phyloP scores from a whole-genome alignment of 2,113 vertebrate genomes.

The Eulemur rufifrons region DNA sequence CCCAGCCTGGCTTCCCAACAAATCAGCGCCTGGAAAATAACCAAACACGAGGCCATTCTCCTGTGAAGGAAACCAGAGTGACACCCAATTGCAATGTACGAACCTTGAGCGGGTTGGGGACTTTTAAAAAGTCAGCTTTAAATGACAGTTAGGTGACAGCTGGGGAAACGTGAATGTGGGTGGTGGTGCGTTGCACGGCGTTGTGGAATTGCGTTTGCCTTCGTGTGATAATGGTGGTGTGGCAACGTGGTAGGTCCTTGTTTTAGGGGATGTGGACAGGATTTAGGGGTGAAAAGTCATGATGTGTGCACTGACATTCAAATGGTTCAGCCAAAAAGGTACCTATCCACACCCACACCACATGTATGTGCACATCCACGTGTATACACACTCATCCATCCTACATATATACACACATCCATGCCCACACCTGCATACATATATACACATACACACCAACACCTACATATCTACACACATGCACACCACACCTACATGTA shows the following conservation, averaged over 20 bases:
- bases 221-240: fast-evolving
- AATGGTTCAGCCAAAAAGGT: too few relatives aligned
- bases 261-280: neutral
- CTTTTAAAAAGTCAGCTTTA: neutral
- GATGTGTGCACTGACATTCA: neutral
- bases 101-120: neutral
- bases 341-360: fast-evolving
- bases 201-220: fast-evolving
- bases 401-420: neutral
- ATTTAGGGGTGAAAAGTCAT: neutral
- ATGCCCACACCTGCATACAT: neutral
- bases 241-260: fast-evolving
- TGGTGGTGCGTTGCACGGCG: fast-evolving
- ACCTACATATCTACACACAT: neutral
- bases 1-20: neutral
- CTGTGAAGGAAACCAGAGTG: too few relatives aligned
- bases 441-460: neutral
- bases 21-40: neutral
- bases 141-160: neutral
- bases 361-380: neutral
- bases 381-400: neutral
- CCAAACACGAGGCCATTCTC: neutral
- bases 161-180: neutral
- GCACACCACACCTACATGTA: too few relatives aligned
- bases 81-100: too few relatives aligned